Evolutionary conservation across 2,888 invertebrate species (phyloP).

Genomic region (Watsonalla binaria): DNA sequence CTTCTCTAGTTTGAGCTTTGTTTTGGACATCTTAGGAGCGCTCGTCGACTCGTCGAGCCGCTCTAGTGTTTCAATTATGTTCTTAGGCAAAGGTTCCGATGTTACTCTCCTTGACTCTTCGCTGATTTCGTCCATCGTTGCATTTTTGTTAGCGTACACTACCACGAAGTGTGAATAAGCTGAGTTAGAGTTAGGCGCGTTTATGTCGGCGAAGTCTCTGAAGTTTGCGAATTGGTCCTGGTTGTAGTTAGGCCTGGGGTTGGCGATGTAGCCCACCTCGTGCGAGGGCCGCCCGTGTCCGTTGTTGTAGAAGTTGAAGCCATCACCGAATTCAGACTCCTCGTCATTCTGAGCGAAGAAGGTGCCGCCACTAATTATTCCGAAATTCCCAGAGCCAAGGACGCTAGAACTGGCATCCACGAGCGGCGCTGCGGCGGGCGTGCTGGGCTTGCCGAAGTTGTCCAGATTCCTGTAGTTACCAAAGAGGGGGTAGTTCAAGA

Average conservation of each 20-base stretch:
- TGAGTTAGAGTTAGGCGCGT: conserved; percentile 84
- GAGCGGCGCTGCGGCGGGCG: conserved; percentile 54
- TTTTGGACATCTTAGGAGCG: conserved; percentile 74
- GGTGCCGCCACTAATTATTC: conserved; percentile 91
- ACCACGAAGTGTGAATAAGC: conserved; percentile 91
- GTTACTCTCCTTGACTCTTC: conserved; percentile 61
- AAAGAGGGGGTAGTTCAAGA: conserved; percentile 67
- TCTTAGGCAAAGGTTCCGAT: conserved; percentile 83
- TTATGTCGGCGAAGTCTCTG: conserved; percentile 93
- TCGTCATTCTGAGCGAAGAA: conserved; percentile 88
- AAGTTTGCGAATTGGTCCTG: conserved; percentile 94
- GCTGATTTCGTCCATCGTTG: conserved; percentile 78
- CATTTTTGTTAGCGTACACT: conserved; percentile 90
- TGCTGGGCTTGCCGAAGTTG: conserved; percentile 57
- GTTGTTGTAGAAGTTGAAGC: conserved; percentile 81
- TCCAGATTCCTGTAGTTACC: conserved; percentile 59
- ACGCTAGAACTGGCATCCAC: conserved; percentile 80
- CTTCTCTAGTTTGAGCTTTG: conserved; percentile 81
- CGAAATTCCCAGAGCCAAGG: conserved; percentile 91
- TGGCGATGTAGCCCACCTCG: conserved; percentile 79
- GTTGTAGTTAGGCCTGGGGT: conserved; percentile 86
- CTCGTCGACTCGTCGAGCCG: conserved; percentile 81
- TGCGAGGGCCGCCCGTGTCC: conserved; percentile 85
- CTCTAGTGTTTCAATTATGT: conserved; percentile 89
- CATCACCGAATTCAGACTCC: conserved; percentile 79